Conservation (phyloP, 1,140 invertebrate genomes). For the Pentalonia nigronervosa region DNA sequence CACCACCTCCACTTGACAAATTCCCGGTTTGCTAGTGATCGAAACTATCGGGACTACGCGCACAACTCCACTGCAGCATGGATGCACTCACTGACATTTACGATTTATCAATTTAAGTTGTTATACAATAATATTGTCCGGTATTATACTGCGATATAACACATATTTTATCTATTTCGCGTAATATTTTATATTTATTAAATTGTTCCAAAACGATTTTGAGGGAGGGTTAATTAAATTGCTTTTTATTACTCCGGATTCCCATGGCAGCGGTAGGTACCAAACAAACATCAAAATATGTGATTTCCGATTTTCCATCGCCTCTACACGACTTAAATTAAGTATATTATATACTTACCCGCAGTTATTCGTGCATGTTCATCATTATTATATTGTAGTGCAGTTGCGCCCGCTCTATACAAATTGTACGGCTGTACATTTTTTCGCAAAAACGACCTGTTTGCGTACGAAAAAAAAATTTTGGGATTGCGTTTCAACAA, state of each 20-base stretch:
- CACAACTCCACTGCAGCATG: too few species aligned
- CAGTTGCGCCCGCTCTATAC: too few species aligned
- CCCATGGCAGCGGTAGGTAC: too few species aligned
- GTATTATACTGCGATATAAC: not conserved
- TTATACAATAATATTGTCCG: not conserved
- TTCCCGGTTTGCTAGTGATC: not conserved
- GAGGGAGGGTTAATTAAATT: not conserved
- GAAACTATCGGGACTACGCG: not conserved
- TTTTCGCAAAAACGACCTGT: not conserved
- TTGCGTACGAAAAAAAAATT: not conserved
- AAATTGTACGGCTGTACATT: not conserved
- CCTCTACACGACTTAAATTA: too few species aligned
- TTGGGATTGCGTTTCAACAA: not conserved
- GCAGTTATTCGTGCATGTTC: too few species aligned
- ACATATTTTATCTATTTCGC: not conserved
- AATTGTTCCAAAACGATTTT: not conserved
- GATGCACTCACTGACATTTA: not conserved
- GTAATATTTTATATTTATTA: not conserved
- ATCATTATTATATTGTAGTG: too few species aligned
- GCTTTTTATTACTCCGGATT: not conserved
- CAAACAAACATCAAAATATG: not conserved
- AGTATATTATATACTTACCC: too few species aligned
- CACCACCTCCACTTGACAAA: too few species aligned
- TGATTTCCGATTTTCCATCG: not conserved
- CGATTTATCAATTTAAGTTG: not conserved